Evolutionary conservation across 1,140 invertebrate genomes (phyloP), one percentile per base, ranked within the genome.

Genomic region (Philotrypesis tridentata): DNA sequence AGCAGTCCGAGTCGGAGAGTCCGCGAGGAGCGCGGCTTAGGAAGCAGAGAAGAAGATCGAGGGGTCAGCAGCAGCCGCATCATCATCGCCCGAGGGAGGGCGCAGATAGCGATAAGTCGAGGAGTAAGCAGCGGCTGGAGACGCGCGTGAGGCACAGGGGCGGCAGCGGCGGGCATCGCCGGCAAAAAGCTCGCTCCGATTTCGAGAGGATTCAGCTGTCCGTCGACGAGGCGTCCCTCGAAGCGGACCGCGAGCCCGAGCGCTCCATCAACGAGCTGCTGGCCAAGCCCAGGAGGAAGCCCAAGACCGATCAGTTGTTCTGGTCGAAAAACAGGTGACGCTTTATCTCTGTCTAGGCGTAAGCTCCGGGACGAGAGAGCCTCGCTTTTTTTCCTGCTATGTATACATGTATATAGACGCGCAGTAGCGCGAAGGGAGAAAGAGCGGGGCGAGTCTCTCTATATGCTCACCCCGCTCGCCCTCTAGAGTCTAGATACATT

Each of bases 281-380:
- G 9, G 37, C n/a, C 68, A 73, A 73, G 68, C 68, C 37, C 8
- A 71, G 48, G 33, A 79, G 17, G 63, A 79, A 33, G 11, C 6
- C 72, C 29, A 48, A 43, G 60, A 31, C 33, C 76, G 78, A 79
- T 43, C 63, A 70, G 72, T 72, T 76, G 33, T 83, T 83, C 60
- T 83, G 82, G 82, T 77, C 82, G 23, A 83, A 83, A 68, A 70
- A 65, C 33, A 83, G 82, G 82, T 83, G 63, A 79, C 11, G 27
- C 40, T 63, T 76, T 37, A 6, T 76, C 60, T 37, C 11, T 60
- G 72, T 43, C 40, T 55, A n/a, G 21, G 48, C n/a, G 48, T n/a
- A 55, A 55, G 21, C 40, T 43, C n/a, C n/a, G n/a, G n/a, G n/a
- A n/a, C n/a, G n/a, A n/a, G 40, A 9, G 40, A 2, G 40, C 37